These are phyloP conservation scores for Rhaphigaster nebulosa DNA, from an alignment of 2,888 invertebrate genomes.

Conservation along the genomic window DNA sequence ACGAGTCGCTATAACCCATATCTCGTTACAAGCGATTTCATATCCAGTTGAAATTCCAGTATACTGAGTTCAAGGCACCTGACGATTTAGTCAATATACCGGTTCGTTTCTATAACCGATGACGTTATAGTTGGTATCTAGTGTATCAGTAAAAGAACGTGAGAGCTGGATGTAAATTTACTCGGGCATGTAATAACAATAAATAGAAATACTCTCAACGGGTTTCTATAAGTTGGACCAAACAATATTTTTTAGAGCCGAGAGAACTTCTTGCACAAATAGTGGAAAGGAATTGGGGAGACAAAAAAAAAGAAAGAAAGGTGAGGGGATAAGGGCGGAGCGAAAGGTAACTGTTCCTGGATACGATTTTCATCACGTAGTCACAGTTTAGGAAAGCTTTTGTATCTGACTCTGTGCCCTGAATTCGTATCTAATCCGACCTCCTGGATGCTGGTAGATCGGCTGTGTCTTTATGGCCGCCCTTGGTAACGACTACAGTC, in stretches of 20 bases:
- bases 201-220: too few relatives aligned
- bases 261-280: background rate
- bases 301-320: background rate
- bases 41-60: too few relatives aligned
- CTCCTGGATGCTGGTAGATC: constrained; percentile 3
- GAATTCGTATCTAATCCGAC: constrained; percentile 27
- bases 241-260: background rate
- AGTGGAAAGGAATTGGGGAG: background rate
- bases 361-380: constrained; percentile 53
- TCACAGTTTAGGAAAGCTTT: constrained; percentile 53
- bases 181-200: too few relatives aligned
- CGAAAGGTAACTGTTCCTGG: background rate
- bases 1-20: too few relatives aligned
- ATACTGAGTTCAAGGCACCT: too few relatives aligned
- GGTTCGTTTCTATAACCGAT: too few relatives aligned
- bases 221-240: background rate
- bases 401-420: background rate
- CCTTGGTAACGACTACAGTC: background rate
- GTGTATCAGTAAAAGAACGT: too few relatives aligned
- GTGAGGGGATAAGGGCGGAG: background rate
- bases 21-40: too few relatives aligned
- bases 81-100: too few relatives aligned
- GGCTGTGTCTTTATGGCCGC: constrained; percentile 1
- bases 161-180: too few relatives aligned
- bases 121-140: too few relatives aligned